Conservation (phyloP, 2,797 vertebrate species). For the Lagocephalus sceleratus region DNA sequence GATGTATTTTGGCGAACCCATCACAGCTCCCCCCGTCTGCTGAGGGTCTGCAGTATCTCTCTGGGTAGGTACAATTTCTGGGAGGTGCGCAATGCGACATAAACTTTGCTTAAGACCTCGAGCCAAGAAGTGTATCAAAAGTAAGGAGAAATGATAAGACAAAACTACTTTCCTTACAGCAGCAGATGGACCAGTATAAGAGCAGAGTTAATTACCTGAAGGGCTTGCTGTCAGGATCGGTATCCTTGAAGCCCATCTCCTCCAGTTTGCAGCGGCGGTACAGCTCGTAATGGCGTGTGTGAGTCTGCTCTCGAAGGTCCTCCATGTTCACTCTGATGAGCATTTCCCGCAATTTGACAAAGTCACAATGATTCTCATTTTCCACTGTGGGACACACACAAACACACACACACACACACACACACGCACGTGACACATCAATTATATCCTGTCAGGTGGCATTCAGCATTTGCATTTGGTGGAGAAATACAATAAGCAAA, state of each 20-base stretch:
- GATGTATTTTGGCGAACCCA: no score
- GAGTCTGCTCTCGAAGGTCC: conserved; percentile 96
- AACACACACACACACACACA: conserved; percentile 32
- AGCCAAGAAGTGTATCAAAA: no score
- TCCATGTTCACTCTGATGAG: conserved; percentile 99
- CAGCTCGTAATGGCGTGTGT: conserved; percentile 94
- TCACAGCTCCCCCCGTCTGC: no score
- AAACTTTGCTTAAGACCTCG: no score
- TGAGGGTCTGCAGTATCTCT: no score
- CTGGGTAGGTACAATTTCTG: no score
- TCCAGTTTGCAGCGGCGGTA: conserved; percentile 97
- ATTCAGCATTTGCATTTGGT: neutral
- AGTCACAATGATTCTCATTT: conserved; percentile 97
- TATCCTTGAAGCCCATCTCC: conserved; percentile 99
- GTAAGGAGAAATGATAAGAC: no score
- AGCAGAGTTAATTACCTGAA: conserved; percentile 81
- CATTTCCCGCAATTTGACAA: conserved; percentile 97
- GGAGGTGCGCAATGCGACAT: no score
- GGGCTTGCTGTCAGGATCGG: conserved; percentile 96
- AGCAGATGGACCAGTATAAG: neutral
- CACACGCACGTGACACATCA: conserved; percentile 14
- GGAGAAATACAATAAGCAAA: neutral
- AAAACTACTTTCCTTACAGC: neutral
- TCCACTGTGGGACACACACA: conserved; percentile 79
- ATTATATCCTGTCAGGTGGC: neutral